Base-by-base conservation (phyloP, 2,797 vertebrate species). In the Acanthurus tractus region DNA sequence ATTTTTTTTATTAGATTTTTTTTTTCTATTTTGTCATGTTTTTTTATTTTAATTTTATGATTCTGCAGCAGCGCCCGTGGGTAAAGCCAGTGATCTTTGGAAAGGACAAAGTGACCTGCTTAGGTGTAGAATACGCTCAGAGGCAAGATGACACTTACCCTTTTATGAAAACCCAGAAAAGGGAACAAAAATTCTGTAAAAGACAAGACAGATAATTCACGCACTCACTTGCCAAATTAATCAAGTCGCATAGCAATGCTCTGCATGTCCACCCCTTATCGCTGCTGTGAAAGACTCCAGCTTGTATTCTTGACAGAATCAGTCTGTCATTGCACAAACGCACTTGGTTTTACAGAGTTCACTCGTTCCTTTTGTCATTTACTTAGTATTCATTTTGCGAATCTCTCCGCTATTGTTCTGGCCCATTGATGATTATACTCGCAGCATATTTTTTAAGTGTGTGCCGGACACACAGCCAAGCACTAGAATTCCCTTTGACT, bases 261-360 rank as follows among this genome's bases (percentile, higher is more conserved):
- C 70, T 12, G 63, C 82, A 67, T 84, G 73, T 57, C 83, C 78
- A 54, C 62, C 62, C 29, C 90, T 92, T 90, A 92, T 92, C 90
- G 69, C 70, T 75, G 64, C 76, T 17, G 14, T 92, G 90, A 92
- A 92, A 87, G 84, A 86, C 78, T 90, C 84, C 93, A 93, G 91
- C 92, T 94, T 92, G 87, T 91, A 78, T 88, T 88, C 80, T 82
- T 38, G 74, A 82, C 82, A 76, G 88, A 92, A 89, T 90, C 87
- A 66, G 86, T 84, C 81, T 61, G 83, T 88, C 78, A 83, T 86
- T 91, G 90, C 86, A 74, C 69, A 69, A 69, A 58, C 58, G 78
- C 85, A 87, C 84, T 89, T 90, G 82, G 58, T 91, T 92, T 86
- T 85, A 86, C 77, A 81, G 70, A 86, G 79, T 92, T 88, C 77